Percentiles rank a stretch among this genome's conserved stretches.
These are phyloP conservation scores for Psettodes erumei DNA, from an alignment of 2,113 vertebrate genomes.

Conservation along the genomic window DNA sequence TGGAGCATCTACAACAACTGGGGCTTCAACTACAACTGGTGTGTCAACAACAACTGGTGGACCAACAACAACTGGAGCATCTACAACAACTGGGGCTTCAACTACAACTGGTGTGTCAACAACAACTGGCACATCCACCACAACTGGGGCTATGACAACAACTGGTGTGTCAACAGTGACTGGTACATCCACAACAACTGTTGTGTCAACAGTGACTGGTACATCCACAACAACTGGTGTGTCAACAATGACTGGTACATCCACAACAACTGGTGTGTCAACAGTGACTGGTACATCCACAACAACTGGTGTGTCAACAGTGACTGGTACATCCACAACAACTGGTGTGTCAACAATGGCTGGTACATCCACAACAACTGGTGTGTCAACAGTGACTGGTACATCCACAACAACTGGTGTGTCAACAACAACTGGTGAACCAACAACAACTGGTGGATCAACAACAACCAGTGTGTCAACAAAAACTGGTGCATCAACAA, in stretches of 20 bases:
- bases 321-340: neutral
- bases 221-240: neutral
- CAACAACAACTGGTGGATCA: neutral
- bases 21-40: neutral
- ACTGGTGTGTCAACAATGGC: neutral
- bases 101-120: neutral
- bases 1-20: neutral
- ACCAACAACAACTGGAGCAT: neutral
- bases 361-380: neutral
- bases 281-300: neutral
- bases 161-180: neutral
- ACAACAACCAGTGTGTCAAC: neutral
- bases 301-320: neutral
- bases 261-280: neutral
- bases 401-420: neutral
- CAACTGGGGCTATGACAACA: neutral
- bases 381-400: neutral
- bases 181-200: neutral
- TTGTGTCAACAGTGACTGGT: neutral
- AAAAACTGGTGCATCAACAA: neutral
- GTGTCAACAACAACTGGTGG: neutral
- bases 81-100: neutral
- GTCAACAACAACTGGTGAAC: neutral
- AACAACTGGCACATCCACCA: neutral
- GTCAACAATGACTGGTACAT: neutral